Base-by-base conservation (phyloP, 2,797 vertebrate genomes). In the Ctenochaetus hawaiiensis region DNA sequence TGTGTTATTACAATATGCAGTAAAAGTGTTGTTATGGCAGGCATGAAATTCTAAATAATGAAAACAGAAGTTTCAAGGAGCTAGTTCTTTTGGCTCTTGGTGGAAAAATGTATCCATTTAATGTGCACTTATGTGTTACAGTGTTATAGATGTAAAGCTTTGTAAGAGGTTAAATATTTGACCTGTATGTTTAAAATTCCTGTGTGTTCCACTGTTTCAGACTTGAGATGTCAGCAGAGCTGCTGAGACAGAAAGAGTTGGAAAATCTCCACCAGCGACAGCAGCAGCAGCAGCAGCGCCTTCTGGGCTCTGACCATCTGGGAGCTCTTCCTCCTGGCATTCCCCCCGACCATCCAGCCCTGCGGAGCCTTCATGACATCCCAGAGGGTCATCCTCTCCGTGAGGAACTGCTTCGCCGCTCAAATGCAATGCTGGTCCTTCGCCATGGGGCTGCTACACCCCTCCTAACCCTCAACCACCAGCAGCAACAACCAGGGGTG, bases 161-260 rank as follows among this genome's bases (percentile, higher is more conserved):
- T 23, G 12, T n/a, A 16, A 10, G 3, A 8, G 39, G 7, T 30
- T n/a, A 22, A 67, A 39, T n/a, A 1, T 56, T 43, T 68, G 23
- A 18, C n/a, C 17, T 44, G 14, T 39, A 23, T 1, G n/a, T 34
- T 22, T 81, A 16, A 77, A 67, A 47, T 57, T 7, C 10, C 8
- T 54, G 5, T 80, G 7, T 85, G 70, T 82, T 75, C 80, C 1
- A 1, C 13, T 20, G 41, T 34, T 26, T 69, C 23, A 99, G 98
- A 91, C 90, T 99, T 66, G 98, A 99, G 95, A 97, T 98, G 96
- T 98, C 98, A 0, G 97, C 98, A 0, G 98, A 99, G 90, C 93
- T 99, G 57, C 94, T 99, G 72, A 95, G 98, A 26, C 98, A 98
- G 83, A 99, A 98, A 81, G 98, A 99, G 90, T 90, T 98, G 90